Conservation (phyloP, 2,113 vertebrate species). For the Neomonachus schauinslandi region DNA sequence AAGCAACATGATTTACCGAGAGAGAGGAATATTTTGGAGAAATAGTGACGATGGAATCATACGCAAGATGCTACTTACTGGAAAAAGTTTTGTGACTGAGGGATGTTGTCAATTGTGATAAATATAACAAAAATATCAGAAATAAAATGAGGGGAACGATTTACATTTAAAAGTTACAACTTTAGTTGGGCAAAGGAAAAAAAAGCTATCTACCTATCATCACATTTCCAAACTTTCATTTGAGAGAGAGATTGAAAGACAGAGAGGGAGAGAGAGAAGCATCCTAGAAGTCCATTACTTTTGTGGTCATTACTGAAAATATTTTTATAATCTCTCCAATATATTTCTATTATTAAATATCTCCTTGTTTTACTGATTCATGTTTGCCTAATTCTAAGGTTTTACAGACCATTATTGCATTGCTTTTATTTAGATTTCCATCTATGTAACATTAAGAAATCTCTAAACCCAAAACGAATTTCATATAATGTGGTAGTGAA, state of each 20-base stretch:
- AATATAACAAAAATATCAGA: conserved; percentile 31
- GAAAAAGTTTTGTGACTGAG: conserved; percentile 54
- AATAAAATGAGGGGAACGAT: conserved; percentile 45
- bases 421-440: conserved; percentile 34
- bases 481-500: conserved; percentile 21
- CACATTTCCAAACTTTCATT: conserved; percentile 13
- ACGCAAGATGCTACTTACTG: conserved; percentile 63
- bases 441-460: not conserved
- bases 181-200: not conserved
- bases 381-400: conserved; percentile 32
- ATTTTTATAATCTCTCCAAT: conserved; percentile 41
- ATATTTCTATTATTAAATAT: not conserved
- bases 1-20: conserved; percentile 45
- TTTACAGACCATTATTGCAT: not conserved
- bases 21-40: conserved; percentile 35
- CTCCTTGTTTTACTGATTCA: not conserved
- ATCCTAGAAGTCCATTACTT: not conserved
- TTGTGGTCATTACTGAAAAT: conserved; percentile 57
- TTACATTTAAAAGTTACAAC: not conserved
- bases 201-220: not conserved
- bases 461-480: conserved; percentile 29
- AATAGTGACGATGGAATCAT: conserved; percentile 35
- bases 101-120: conserved; percentile 50
- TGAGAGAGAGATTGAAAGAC: not conserved
- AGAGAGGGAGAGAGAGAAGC: not conserved